These are phyloP conservation scores for Pluvianellus socialis DNA, from an alignment of 2,113 vertebrate species.

Conservation along the genomic window DNA sequence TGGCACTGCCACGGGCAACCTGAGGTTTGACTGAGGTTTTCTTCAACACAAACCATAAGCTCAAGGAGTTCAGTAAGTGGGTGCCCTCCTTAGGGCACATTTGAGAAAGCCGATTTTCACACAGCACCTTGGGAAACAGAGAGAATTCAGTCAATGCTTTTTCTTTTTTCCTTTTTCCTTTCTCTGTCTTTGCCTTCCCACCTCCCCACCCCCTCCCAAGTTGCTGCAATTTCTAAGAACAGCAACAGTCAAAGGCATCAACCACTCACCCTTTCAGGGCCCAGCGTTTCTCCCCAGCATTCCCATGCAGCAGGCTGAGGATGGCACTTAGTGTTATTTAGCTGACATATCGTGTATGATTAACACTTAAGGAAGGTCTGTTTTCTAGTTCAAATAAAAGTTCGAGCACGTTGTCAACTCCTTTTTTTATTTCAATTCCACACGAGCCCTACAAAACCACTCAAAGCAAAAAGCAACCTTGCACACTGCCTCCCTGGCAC, in stretches of 20 bases:
- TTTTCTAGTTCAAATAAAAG: neutral
- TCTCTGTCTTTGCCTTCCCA: neutral
- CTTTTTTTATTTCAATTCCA: neutral
- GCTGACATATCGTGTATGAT: neutral
- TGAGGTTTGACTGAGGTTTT: fast-evolving
- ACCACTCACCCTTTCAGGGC: neutral
- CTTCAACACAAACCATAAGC: neutral
- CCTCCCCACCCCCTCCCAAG: too few species aligned
- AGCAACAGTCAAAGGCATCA: neutral
- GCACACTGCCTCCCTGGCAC: neutral
- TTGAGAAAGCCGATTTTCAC: neutral
- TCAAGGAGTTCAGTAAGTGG: neutral
- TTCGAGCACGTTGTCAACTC: neutral
- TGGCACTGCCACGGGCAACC: fast-evolving
- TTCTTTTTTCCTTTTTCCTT: neutral
- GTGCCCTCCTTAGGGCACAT: neutral
- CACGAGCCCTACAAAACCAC: neutral
- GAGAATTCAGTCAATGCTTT: neutral
- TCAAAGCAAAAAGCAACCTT: neutral
- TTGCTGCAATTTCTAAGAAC: neutral
- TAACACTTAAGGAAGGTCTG: neutral
- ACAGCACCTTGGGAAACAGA: neutral
- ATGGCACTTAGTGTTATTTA: neutral
- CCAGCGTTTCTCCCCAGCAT: neutral
- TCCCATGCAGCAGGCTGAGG: neutral